A percentile compares a stretch with the other conserved stretches of the same genome.
Evolutionary conservation across 2,888 invertebrate genomes (phyloP).

Genomic region (Athalia rosae): DNA sequence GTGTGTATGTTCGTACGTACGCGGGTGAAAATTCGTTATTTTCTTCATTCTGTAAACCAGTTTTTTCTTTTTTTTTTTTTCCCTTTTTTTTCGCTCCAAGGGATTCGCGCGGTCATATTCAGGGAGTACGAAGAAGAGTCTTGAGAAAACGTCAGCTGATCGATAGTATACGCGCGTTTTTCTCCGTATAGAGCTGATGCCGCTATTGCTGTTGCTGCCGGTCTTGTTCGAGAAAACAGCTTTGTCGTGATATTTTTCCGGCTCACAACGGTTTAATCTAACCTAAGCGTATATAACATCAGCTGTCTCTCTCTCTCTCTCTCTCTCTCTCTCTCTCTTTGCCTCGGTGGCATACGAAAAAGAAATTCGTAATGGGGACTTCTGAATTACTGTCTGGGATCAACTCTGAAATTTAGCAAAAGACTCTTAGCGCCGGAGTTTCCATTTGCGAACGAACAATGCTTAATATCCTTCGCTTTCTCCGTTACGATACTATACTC

Average conservation of each 20-base stretch:
- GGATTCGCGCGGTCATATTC: not conserved
- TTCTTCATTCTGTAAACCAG: no score
- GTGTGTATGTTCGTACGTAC: no score
- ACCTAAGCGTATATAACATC: not conserved
- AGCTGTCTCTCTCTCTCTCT: not conserved
- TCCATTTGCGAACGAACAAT: conserved; percentile 20
- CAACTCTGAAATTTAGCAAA: conserved; percentile 19
- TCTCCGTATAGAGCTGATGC: not conserved
- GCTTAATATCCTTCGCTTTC: conserved; percentile 3
- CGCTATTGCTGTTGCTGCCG: not conserved
- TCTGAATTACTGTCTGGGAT: conserved; percentile 3
- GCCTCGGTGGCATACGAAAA: no score
- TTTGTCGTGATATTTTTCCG: conserved; percentile 2
- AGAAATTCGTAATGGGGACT: conserved; percentile 21
- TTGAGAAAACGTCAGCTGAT: conserved; percentile 14
- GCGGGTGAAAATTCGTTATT: no score
- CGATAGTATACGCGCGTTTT: conserved; percentile 1
- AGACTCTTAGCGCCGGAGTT: conserved; percentile 15
- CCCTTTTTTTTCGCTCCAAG: not conserved
- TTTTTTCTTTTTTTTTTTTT: no score
- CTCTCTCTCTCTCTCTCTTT: no score
- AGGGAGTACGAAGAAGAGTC: not conserved
- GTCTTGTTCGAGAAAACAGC: not conserved
- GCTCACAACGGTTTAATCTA: conserved; percentile 24
- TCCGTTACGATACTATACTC: no score